Evolutionary conservation across 2,888 invertebrate species (phyloP).

Genomic region (Erebia aethiops): DNA sequence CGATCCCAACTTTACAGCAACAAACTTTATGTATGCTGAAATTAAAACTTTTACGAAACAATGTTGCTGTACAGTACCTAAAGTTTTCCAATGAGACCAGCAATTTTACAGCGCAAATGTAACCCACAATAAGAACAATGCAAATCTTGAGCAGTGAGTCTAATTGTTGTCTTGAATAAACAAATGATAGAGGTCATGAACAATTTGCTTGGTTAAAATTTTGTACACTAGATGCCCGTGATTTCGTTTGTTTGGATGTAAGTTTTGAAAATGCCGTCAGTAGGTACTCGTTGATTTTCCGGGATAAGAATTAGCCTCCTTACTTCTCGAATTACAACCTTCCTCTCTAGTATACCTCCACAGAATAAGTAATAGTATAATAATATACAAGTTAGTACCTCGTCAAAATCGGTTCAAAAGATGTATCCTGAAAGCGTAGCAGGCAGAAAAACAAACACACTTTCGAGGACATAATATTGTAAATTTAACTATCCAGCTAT

Average conservation of each 20-base stretch:
- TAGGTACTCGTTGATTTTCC: no score
- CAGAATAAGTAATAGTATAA: no score
- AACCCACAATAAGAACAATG: constrained; percentile 38
- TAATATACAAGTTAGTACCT: no score
- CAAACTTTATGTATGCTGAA: constrained; percentile 46
- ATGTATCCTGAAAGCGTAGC: no score
- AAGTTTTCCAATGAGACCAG: constrained; percentile 33
- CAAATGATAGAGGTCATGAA: constrained; percentile 21
- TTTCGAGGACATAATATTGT: no score
- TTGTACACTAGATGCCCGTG: not conserved
- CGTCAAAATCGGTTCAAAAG: no score
- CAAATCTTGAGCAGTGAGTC: constrained; percentile 28
- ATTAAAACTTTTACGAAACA: constrained; percentile 55
- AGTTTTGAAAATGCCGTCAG: no score
- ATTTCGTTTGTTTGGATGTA: no score
- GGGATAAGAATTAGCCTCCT: no score
- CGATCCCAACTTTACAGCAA: constrained; percentile 33
- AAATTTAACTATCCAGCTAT: not conserved
- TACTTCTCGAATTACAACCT: no score
- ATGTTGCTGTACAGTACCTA: constrained; percentile 47
- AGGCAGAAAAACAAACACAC: no score
- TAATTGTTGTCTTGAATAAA: constrained; percentile 30
- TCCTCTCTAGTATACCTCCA: no score
- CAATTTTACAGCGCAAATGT: constrained; percentile 39
- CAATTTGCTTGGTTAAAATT: constrained; percentile 20